Evolutionary conservation across 2,797 vertebrate species (phyloP).

Genomic region (Fringilla coelebs): DNA sequence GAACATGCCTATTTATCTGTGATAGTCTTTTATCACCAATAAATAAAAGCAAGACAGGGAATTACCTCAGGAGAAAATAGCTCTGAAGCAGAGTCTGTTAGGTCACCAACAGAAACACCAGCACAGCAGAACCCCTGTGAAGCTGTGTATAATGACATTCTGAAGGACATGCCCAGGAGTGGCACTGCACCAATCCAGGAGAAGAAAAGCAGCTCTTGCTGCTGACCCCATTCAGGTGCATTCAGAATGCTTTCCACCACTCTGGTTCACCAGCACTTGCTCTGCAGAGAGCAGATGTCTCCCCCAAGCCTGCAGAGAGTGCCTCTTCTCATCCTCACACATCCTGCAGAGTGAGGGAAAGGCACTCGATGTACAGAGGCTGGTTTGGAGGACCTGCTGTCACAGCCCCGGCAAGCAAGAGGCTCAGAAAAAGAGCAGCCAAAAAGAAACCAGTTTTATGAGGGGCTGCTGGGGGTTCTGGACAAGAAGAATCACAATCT

Average conservation of each 20-base stretch:
- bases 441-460: not conserved
- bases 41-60: constrained; percentile 40
- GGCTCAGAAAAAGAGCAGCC: not conserved
- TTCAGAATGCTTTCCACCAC: not conserved
- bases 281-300: not conserved
- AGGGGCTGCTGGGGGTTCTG: not conserved
- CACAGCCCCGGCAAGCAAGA: not conserved
- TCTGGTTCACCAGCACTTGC: not conserved
- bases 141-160: fast-evolving
- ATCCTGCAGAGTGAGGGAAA: not conserved
- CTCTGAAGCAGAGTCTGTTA: not conserved
- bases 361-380: not conserved
- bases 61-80: constrained; percentile 15
- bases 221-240: not conserved
- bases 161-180: not conserved
- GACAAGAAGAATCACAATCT: not conserved
- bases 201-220: not conserved
- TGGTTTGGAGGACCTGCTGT: not conserved
- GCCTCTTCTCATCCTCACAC: not conserved
- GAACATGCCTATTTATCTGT: constrained; percentile 47
- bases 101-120: not conserved
- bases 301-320: not conserved
- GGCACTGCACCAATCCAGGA: not conserved
- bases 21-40: constrained; percentile 49
- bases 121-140: not conserved